Base-by-base conservation (phyloP, 2,797 vertebrate species). In the Trichosurus vulpecula region DNA sequence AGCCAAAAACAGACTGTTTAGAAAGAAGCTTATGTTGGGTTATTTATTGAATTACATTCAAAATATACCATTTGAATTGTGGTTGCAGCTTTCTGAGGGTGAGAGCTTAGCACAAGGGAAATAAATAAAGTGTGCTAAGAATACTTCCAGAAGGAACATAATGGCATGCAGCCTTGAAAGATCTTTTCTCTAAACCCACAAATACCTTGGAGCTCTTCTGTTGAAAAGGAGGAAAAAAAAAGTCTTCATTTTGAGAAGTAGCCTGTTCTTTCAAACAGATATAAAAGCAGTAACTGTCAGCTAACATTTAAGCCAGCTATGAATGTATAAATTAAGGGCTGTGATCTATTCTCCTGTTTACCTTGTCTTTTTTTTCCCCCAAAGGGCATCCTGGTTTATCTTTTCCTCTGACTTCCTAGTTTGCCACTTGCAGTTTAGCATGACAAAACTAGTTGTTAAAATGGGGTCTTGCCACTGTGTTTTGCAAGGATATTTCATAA, bases 31-130 rank as follows among this genome's bases (percentile, higher is more conserved):
- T 81, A 81, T 54, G 6, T 92, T 92, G 29, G 31, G 9, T 0
- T 96, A 35, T 94, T 96, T 92, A 41, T 93, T 2, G 55, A 87
- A 95, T 96, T 97, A 92, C 52, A 93, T 93, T 96, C 93, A 93
- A 96, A 95, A 93, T 94, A 47, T 89, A 29, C 6, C 13, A 89
- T 94, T 97, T 95, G 52, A 93, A 95, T 94, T 96, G 56, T 94
- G 90, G 25, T 11, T 94, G 31, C 31, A 91, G 61, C 95, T 97
- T 95, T 31, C 91, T 94, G 29, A 0, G n/a, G n/a, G 66, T 91
- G 90, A 95, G 22, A 96, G 4, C 5, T 90, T 94, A 47, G 22
- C 92, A 94, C 41, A 74, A 92, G 52, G 89, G 4, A 97, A 95
- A 92, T 89, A 94, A 96, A 94, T 66, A 92, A 3, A 81, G 13